phyloP scores from a whole-genome alignment of 2,888 invertebrate species.

The Hypsopygia costalis region DNA sequence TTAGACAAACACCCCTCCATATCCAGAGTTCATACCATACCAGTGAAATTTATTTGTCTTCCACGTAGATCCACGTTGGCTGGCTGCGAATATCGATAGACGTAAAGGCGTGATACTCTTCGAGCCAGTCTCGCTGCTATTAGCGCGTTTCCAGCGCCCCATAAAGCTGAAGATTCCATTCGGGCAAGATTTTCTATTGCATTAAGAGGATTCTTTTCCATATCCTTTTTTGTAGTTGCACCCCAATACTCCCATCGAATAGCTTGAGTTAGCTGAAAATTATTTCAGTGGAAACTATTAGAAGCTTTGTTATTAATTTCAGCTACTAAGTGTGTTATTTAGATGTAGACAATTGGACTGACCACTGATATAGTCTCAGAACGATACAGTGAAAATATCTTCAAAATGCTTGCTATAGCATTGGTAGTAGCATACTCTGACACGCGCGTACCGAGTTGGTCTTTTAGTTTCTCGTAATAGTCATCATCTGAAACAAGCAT shows the following conservation, averaged over 20 bases:
- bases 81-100: slow-evolving; percentile 77
- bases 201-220: slow-evolving; percentile 46
- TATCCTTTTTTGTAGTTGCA: slow-evolving; percentile 28
- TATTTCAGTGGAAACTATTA: slow-evolving; percentile 7
- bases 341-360: too few relatives aligned
- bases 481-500: slow-evolving; percentile 65
- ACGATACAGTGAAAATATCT: slow-evolving; percentile 47
- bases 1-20: too few relatives aligned
- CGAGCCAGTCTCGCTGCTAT: slow-evolving; percentile 76
- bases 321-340: too few relatives aligned
- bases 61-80: slow-evolving; percentile 66
- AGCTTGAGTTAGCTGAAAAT: slow-evolving; percentile 56
- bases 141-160: slow-evolving; percentile 77
- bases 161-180: slow-evolving; percentile 80
- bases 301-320: too few relatives aligned
- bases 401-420: slow-evolving; percentile 80
- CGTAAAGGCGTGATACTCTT: slow-evolving; percentile 70
- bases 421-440: slow-evolving; percentile 79
- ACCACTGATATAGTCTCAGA: slow-evolving; percentile 44
- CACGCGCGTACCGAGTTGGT: slow-evolving; percentile 75
- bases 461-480: slow-evolving; percentile 79
- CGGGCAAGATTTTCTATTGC: slow-evolving; percentile 69
- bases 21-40: too few relatives aligned
- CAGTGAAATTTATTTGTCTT: slow-evolving; percentile 69
- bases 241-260: slow-evolving; percentile 81